phyloP scores from a whole-genome alignment of 2,888 invertebrate genomes.

The Tuberolachnus salignus region DNA sequence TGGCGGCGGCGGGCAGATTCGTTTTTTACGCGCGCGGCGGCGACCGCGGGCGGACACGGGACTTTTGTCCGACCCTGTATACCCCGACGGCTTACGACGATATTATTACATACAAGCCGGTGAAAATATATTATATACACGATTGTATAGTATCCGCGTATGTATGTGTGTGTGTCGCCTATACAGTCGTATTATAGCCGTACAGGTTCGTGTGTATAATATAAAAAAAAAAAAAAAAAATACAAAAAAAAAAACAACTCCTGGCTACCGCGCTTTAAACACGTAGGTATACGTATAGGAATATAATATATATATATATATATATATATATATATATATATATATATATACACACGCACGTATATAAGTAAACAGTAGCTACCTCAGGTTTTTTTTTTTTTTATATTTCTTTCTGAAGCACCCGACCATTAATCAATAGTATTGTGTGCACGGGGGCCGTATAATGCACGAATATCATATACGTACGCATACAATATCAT shows the following conservation, averaged over 20 bases:
- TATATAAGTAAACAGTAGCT: slow-evolving; percentile 52
- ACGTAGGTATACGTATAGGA: background rate
- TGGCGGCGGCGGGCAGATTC: too few relatives aligned
- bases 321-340: background rate
- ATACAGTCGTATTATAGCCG: background rate
- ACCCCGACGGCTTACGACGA: background rate
- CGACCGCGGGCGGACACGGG: background rate
- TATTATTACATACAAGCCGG: background rate
- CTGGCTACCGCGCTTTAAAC: slow-evolving; percentile 56
- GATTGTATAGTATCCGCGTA: background rate
- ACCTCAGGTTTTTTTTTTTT: slow-evolving; percentile 26
- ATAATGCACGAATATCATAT: background rate
- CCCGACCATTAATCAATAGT: slow-evolving; percentile 53
- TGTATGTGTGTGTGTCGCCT: background rate
- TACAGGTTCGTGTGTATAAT: background rate
- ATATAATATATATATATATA: too few relatives aligned
- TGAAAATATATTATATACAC: slow-evolving; percentile 28
- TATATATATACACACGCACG: background rate
- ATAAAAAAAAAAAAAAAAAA: background rate
- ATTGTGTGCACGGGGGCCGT: slow-evolving; percentile 43
- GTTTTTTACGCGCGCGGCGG: too few relatives aligned
- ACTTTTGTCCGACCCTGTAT: slow-evolving; percentile 11
- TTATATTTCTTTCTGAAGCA: slow-evolving; percentile 24
- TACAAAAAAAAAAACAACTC: slow-evolving; percentile 9
- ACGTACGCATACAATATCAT: background rate